These are phyloP conservation scores for Drosophila littoralis DNA, from an alignment of 1,140 invertebrate species.

Conservation along the genomic window DNA sequence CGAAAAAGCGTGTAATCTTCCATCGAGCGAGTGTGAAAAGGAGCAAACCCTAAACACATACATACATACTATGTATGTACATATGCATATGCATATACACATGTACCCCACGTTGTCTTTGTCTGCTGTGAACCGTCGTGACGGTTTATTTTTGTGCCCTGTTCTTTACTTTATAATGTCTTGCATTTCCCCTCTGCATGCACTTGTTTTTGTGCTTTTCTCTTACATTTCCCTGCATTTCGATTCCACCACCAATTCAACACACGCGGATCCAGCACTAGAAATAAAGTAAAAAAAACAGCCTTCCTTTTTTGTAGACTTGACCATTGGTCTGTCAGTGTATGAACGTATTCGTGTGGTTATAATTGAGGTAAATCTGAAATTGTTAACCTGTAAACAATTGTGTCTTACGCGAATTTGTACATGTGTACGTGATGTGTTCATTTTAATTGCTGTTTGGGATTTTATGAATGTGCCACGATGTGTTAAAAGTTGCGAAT, in stretches of 20 bases:
- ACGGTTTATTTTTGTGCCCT: slow-evolving; percentile 37
- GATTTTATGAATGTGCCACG: background rate
- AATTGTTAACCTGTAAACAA: slow-evolving; percentile 20
- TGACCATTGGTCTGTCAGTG: slow-evolving; percentile 11
- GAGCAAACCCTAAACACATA: background rate
- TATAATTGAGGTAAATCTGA: slow-evolving; percentile 14
- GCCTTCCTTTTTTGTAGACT: slow-evolving; percentile 22
- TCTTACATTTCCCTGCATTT: slow-evolving; percentile 5
- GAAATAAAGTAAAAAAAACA: background rate
- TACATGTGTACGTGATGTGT: background rate
- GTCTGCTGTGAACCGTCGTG: slow-evolving; percentile 11
- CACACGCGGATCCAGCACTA: slow-evolving; percentile 8
- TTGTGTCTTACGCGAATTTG: background rate
- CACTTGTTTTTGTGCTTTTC: background rate
- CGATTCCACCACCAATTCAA: slow-evolving; percentile 15
- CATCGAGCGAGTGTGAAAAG: slow-evolving; percentile 5
- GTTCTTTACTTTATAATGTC: slow-evolving; percentile 18
- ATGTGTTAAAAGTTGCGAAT: background rate
- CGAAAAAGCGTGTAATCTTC: background rate
- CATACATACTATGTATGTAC: background rate
- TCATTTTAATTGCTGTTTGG: background rate
- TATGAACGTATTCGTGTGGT: background rate
- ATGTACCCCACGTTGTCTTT: slow-evolving; percentile 13
- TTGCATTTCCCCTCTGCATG: slow-evolving; percentile 13
- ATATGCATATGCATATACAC: background rate